These are phyloP conservation scores for Glaucidium brasilianum DNA, from an alignment of 2,113 vertebrate genomes.

Conservation along the genomic window DNA sequence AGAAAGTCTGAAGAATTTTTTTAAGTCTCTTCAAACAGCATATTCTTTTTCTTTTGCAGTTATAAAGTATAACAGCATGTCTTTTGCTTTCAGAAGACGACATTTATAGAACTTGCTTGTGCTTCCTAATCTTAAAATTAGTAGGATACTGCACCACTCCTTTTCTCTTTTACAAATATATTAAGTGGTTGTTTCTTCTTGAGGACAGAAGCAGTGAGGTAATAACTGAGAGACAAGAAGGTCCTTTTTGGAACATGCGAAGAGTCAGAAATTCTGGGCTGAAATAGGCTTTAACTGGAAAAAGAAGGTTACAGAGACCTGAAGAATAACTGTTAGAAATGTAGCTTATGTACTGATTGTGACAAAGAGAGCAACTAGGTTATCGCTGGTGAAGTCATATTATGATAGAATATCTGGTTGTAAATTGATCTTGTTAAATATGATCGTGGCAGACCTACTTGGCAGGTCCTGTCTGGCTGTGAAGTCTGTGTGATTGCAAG, in stretches of 20 bases:
- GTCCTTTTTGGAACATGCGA: neutral
- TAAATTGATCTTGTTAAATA: neutral
- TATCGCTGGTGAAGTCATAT: neutral
- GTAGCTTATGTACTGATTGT: neutral
- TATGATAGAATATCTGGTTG: neutral
- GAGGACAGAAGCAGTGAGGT: neutral
- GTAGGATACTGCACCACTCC: neutral
- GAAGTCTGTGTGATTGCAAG: neutral
- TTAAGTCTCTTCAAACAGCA: neutral
- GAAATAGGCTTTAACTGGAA: neutral
- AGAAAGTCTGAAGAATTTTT: neutral
- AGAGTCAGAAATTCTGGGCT: neutral
- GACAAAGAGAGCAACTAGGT: neutral
- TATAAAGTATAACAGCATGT: neutral
- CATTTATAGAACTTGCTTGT: neutral
- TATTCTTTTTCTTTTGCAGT: neutral
- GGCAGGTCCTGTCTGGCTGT: rapidly evolving
- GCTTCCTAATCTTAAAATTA: neutral
- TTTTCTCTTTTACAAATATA: neutral
- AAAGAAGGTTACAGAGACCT: neutral
- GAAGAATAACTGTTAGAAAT: neutral
- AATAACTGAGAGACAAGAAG: neutral
- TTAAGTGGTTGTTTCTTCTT: neutral
- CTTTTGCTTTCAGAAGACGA: neutral
- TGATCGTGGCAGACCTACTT: neutral